These are phyloP conservation scores for Drosophila mimetica DNA, from an alignment of 2,888 invertebrate genomes.

Conservation along the genomic window DNA sequence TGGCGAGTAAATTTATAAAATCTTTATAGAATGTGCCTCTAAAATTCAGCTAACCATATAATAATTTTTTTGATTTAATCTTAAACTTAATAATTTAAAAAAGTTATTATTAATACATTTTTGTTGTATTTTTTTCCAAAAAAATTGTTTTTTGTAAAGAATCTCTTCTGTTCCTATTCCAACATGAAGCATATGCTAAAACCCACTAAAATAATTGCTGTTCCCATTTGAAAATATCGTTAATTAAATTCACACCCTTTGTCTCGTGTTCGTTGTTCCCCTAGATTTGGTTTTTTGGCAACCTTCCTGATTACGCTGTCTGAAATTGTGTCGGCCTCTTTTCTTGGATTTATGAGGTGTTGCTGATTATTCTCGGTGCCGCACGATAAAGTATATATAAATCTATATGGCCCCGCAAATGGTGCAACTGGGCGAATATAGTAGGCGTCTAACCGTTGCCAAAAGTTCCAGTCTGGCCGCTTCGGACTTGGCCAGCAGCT, in stretches of 20 bases:
- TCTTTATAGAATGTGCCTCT: too few relatives aligned
- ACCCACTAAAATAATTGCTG: background rate
- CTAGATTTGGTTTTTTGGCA: constrained; percentile 28
- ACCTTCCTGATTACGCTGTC: constrained; percentile 36
- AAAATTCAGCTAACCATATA: too few relatives aligned
- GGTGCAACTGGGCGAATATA: constrained; percentile 28
- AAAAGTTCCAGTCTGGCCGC: constrained; percentile 42
- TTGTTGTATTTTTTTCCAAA: too few relatives aligned
- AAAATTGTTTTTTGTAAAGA: too few relatives aligned
- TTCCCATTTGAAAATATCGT: background rate
- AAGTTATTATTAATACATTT: too few relatives aligned
- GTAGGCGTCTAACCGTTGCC: constrained; percentile 57
- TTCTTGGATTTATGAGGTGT: constrained; percentile 72
- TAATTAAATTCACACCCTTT: background rate
- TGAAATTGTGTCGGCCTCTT: constrained; percentile 18
- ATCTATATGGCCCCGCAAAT: constrained; percentile 25
- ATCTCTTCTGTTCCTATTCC: too few relatives aligned
- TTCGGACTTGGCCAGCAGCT: constrained; percentile 21
- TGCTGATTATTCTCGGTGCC: constrained; percentile 67
- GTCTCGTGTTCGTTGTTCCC: background rate
- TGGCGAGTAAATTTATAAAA: too few relatives aligned
- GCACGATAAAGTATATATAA: constrained; percentile 58
- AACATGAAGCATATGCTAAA: background rate
- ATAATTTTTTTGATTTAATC: too few relatives aligned
- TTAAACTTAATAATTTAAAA: too few relatives aligned